Evolutionary conservation across 1,140 invertebrate species (phyloP).

Genomic region (Orius laevigatus): DNA sequence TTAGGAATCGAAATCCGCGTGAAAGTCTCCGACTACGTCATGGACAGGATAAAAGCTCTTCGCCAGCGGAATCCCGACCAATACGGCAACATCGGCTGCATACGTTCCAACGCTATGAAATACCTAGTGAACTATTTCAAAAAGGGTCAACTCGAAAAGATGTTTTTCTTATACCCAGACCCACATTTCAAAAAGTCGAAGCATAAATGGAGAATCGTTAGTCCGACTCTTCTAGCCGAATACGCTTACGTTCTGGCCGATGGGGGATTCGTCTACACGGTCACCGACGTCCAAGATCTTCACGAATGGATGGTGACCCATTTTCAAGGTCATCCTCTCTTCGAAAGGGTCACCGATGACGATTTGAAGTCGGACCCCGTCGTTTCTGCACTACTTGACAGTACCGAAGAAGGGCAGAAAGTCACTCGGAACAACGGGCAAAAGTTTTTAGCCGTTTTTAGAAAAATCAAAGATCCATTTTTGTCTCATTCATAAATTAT

Average conservation of each 20-base stretch:
- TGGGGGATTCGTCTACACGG: constrained; percentile 81
- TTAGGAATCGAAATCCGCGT: constrained; percentile 96
- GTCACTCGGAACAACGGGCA: constrained; percentile 87
- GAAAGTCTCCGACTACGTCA: constrained; percentile 97
- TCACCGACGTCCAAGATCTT: constrained; percentile 95
- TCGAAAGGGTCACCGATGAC: constrained; percentile 42
- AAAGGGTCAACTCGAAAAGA: constrained; percentile 89
- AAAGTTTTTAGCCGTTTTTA: constrained; percentile 85
- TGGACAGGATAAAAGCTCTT: constrained; percentile 81
- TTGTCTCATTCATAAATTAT: no score
- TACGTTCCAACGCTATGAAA: constrained; percentile 98
- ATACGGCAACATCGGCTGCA: constrained; percentile 89
- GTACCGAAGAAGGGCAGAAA: constrained; percentile 97
- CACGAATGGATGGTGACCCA: constrained; percentile 95
- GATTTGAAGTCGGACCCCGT: constrained; percentile 30
- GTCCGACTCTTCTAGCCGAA: constrained; percentile 78
- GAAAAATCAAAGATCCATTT: constrained; percentile 41
- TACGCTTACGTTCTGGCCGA: constrained; percentile 87
- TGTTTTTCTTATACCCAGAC: constrained; percentile 99
- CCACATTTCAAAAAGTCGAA: constrained; percentile 99
- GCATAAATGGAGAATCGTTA: constrained; percentile 99
- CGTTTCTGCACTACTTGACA: constrained; percentile 72
- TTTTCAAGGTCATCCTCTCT: constrained; percentile 82
- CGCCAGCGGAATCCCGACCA: constrained; percentile 53
- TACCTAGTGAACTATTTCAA: constrained; percentile 92